Percentiles rank a stretch among this genome's conserved stretches.
Conservation (phyloP, 2,888 invertebrate genomes). For the Harpalus rubripes region DNA sequence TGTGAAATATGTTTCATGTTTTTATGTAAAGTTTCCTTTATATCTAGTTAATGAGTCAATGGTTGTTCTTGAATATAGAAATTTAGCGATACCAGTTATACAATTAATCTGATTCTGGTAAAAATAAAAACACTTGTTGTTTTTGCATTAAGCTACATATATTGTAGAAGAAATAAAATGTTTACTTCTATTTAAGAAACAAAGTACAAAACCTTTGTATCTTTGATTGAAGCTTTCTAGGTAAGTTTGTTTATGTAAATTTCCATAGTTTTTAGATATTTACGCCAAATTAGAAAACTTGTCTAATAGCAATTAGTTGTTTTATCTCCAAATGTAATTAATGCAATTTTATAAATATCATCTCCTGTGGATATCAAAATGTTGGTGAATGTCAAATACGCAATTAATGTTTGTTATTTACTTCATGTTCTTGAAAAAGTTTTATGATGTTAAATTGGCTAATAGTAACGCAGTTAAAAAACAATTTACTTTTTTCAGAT, state of each 20-base stretch:
- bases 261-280: conserved; percentile 3
- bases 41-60: no score
- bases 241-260: background rate
- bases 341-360: conserved; percentile 7
- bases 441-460: background rate
- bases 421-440: background rate
- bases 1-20: no score
- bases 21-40: no score
- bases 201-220: background rate
- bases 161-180: no score
- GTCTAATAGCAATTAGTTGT: background rate
- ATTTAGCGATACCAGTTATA: no score
- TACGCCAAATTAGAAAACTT: conserved; percentile 2
- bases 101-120: no score
- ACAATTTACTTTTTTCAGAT: conserved; percentile 4
- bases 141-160: no score
- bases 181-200: no score
- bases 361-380: background rate
- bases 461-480: background rate
- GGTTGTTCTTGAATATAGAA: no score
- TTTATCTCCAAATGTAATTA: background rate
- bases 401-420: background rate
- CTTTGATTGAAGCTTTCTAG: background rate
- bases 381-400: conserved; percentile 5
- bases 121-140: no score